These are phyloP conservation scores for Ochotona curzoniae DNA, from an alignment of 2,113 vertebrate species.

Conservation along the genomic window DNA sequence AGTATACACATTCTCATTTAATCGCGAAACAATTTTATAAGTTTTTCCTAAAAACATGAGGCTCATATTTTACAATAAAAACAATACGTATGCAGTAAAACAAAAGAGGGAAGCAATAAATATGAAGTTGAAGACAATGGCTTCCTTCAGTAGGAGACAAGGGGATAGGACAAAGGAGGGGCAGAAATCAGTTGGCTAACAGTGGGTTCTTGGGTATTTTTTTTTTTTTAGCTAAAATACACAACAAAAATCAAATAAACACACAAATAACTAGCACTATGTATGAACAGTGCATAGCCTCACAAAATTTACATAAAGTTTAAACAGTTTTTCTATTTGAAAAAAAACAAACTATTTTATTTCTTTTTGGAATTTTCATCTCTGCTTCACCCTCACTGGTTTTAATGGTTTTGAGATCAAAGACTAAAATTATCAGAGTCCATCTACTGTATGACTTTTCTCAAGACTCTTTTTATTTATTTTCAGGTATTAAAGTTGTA, in stretches of 20 bases:
- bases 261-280: slow-evolving; percentile 4
- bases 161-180: not conserved
- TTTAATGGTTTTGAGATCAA: not conserved
- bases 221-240: slow-evolving; percentile 63
- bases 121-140: not conserved
- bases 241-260: slow-evolving; percentile 5
- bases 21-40: slow-evolving; percentile 41
- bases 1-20: not conserved
- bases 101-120: not conserved
- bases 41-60: slow-evolving; percentile 32
- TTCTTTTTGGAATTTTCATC: slow-evolving; percentile 7
- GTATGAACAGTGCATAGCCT: not conserved
- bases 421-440: slow-evolving; percentile 33
- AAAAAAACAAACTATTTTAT: not conserved
- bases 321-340: not conserved
- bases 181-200: not conserved
- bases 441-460: slow-evolving; percentile 37
- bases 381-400: not conserved
- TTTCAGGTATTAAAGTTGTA: slow-evolving; percentile 30
- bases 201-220: not conserved
- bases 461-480: not conserved
- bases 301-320: not conserved
- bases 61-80: not conserved
- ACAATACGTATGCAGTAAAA: slow-evolving; percentile 52
- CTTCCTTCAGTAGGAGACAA: slow-evolving; percentile 31